Evolutionary conservation across 2,888 invertebrate species (phyloP).

Genomic region (Spatulosminthurus flaviceps): DNA sequence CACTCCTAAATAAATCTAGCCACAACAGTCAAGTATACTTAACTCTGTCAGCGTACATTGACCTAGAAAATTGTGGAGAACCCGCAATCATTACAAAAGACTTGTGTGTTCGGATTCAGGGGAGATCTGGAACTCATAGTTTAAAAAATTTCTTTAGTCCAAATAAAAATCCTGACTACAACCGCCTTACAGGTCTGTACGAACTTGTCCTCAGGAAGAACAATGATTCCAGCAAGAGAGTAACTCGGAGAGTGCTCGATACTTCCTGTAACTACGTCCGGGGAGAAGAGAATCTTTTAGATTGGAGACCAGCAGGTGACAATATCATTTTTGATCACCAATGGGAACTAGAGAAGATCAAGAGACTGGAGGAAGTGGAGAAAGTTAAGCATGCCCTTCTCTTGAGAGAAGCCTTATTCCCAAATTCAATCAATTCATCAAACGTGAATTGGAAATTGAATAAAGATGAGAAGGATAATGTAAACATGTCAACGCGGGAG

Average conservation of each 20-base stretch:
- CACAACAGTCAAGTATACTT: slow-evolving; percentile 99
- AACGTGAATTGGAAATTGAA: slow-evolving; percentile 31
- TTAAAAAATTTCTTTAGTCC: slow-evolving; percentile 83
- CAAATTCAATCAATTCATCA: not conserved
- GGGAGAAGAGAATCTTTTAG: slow-evolving; percentile 98
- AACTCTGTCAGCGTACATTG: slow-evolving; percentile 97
- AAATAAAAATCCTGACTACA: slow-evolving; percentile 83
- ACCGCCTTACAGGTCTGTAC: slow-evolving; percentile 96
- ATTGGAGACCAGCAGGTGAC: slow-evolving; percentile 98
- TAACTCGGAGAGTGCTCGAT: slow-evolving; percentile 86
- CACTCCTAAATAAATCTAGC: slow-evolving; percentile 92
- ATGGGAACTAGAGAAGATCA: slow-evolving; percentile 98
- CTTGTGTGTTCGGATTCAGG: slow-evolving; percentile 94
- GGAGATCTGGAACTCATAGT: slow-evolving; percentile 84
- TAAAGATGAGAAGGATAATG: slow-evolving; percentile 58
- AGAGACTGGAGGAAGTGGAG: slow-evolving; percentile 94
- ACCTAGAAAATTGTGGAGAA: slow-evolving; percentile 96
- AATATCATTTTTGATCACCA: slow-evolving; percentile 99
- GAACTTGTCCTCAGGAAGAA: slow-evolving; percentile 76
- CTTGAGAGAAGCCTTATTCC: slow-evolving; percentile 81
- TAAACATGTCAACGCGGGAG: slow-evolving; percentile 35
- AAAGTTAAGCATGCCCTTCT: slow-evolving; percentile 90
- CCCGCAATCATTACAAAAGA: slow-evolving; percentile 99
- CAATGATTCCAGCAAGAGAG: slow-evolving; percentile 45
- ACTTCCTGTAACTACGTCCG: slow-evolving; percentile 98